Evolutionary conservation across 2,113 vertebrate genomes (phyloP).

Genomic region (Otus sunia): DNA sequence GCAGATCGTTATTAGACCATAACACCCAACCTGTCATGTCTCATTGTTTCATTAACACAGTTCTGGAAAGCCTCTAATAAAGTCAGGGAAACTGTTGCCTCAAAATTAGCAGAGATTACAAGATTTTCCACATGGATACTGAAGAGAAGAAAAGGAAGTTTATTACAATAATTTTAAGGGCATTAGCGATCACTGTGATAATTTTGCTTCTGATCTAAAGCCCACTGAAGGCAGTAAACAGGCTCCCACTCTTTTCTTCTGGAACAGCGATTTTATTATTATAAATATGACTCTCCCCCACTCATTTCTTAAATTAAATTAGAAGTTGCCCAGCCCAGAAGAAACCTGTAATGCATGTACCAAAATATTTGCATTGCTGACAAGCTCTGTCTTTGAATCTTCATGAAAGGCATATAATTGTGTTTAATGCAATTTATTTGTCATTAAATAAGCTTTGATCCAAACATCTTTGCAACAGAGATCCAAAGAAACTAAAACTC

Average conservation of each 20-base stretch:
- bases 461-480: conserved; percentile 61
- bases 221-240: conserved; percentile 33
- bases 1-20: conserved; percentile 41
- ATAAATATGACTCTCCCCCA: conserved; percentile 60
- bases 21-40: conserved; percentile 56
- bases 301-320: conserved; percentile 61
- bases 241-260: conserved; percentile 39
- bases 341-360: conserved; percentile 53
- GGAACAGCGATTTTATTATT: conserved; percentile 69
- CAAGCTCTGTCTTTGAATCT: conserved; percentile 65
- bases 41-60: conserved; percentile 66
- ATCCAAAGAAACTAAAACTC: conserved; percentile 65
- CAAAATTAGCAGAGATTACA: conserved; percentile 61
- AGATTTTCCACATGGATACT: conserved; percentile 31
- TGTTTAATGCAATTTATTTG: conserved; percentile 72
- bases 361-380: conserved; percentile 65
- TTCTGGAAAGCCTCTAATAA: conserved; percentile 63
- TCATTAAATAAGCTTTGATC: conserved; percentile 77
- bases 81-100: conserved; percentile 44
- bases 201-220: conserved; percentile 62
- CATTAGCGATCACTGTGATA: conserved; percentile 57
- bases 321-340: conserved; percentile 57
- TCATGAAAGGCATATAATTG: conserved; percentile 72
- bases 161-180: conserved; percentile 51
- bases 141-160: conserved; percentile 53